A percentile compares a stretch with the other conserved stretches of the same genome.
Conservation (phyloP, 2,113 vertebrate species). For the Beaufortia kweichowensis region DNA sequence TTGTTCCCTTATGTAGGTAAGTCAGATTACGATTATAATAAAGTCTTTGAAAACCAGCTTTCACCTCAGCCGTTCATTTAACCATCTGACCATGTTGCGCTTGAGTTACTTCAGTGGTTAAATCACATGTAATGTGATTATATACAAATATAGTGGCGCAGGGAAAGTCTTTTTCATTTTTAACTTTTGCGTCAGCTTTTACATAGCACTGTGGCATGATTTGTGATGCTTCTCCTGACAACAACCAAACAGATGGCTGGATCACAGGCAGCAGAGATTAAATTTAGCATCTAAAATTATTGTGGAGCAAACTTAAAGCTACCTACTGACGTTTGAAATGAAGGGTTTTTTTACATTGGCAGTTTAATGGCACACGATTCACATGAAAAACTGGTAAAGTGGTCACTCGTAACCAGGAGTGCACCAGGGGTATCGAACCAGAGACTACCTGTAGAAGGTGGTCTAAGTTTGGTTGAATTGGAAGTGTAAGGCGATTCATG, state of each 20-base stretch:
- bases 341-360: too few species aligned
- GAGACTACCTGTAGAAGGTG: too few species aligned
- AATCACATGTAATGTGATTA: too few species aligned
- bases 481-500: too few species aligned
- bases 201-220: constrained; percentile 16
- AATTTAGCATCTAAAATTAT: constrained; percentile 18
- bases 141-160: background rate
- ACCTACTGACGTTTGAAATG: constrained; percentile 13
- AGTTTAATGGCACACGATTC: too few species aligned
- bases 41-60: constrained; percentile 5
- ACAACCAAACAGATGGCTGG: constrained; percentile 4
- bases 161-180: constrained; percentile 32
- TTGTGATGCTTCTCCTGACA: constrained; percentile 14
- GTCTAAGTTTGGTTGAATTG: too few species aligned
- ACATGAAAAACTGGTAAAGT: too few species aligned
- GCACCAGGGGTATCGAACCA: too few species aligned
- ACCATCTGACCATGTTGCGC: constrained; percentile 19
- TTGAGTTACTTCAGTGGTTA: constrained; percentile 9
- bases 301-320: constrained; percentile 22
- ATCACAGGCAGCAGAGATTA: background rate
- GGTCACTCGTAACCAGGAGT: too few species aligned
- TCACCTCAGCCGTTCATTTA: constrained; percentile 15
- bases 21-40: constrained; percentile 2
- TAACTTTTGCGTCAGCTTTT: constrained; percentile 23
- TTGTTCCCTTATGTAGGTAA: background rate